These are phyloP conservation scores for Notechis scutatus DNA, from an alignment of 2,113 vertebrate species.

Conservation along the genomic window DNA sequence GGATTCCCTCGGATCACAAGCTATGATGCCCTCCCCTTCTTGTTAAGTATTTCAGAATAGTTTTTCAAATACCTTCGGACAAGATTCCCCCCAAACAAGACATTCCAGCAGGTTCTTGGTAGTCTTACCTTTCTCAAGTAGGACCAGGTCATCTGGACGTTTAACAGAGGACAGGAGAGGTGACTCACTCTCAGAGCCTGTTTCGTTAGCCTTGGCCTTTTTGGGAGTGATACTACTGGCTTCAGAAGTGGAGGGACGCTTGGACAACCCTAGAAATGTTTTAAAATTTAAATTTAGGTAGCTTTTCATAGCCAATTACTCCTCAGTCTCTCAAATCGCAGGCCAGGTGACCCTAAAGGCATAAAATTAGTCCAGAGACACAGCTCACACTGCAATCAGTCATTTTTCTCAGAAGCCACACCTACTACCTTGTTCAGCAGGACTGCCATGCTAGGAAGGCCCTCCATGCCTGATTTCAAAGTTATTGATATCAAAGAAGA, in stretches of 20 bases:
- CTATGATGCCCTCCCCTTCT: background rate
- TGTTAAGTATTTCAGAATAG: background rate
- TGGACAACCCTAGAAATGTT: slow-evolving; percentile 55
- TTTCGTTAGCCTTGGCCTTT: slow-evolving; percentile 68
- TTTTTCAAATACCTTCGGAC: background rate
- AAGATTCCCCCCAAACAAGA: background rate
- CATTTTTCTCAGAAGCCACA: background rate
- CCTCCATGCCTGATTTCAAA: background rate
- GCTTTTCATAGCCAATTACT: background rate
- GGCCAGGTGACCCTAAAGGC: background rate
- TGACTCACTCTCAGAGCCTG: slow-evolving; percentile 45
- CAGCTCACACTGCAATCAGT: background rate
- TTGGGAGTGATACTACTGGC: slow-evolving; percentile 62
- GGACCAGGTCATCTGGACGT: slow-evolving; percentile 41
- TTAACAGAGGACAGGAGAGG: slow-evolving; percentile 21
- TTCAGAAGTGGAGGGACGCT: slow-evolving; percentile 64
- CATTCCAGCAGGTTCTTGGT: background rate
- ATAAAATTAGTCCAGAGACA: background rate
- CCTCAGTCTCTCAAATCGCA: background rate
- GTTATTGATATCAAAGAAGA: background rate
- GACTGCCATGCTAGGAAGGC: background rate
- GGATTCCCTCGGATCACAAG: background rate
- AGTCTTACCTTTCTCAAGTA: slow-evolving; percentile 47
- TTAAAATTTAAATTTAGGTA: slow-evolving; percentile 19
- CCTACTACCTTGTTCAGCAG: background rate